Base-by-base conservation (phyloP, 1,140 invertebrate species). In the Lordiphosa collinella region DNA sequence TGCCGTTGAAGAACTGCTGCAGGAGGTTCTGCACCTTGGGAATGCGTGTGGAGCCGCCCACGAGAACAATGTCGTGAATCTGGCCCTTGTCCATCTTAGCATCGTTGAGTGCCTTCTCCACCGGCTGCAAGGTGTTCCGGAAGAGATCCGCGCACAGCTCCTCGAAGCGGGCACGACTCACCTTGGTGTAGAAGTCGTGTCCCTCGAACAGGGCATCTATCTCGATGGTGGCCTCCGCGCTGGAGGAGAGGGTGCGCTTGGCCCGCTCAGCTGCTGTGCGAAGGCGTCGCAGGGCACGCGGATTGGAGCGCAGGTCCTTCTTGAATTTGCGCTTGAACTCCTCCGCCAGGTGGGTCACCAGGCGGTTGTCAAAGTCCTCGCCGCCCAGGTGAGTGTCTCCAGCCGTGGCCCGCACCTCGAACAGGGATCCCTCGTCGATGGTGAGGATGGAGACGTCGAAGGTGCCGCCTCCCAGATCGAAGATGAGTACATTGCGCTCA, bases 291-390 rank as follows among this genome's bases (percentile, higher is more conserved):
- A 97, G 69, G 13, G 96, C 93, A 66, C 95, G 91, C 18, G 93
- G 92, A 90, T 96, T 97, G 2, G 89, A 90, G 46, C 90, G 91
- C 16, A 96, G 89, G 88, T 96, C 95, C 82, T 95, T 95, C 75
- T 95, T 95, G 88, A 93, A 93, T 86, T 97, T 97, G 1, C 94
- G 89, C 89, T 96, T 94, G 89, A 97, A 96, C 89, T 97, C 95
- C 49, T 92, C 79, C 34, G 91, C 91, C 60, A 94, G 91, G 88
- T 96, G 93, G 48, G 94, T 93, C 0, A 98, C 95, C 90, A 98
- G 91, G 37, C 96, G 88, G 78, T 94, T 94, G 86, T 97, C 93
- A 49, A 92, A 96, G 91, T 94, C 93, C 89, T 94, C 93, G 2
- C 94, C 94, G 4, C 94, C 94, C 36, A 95, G 89, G 75, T 93